Conservation (phyloP, 2,888 invertebrate genomes). For the Acleris cristana region DNA sequence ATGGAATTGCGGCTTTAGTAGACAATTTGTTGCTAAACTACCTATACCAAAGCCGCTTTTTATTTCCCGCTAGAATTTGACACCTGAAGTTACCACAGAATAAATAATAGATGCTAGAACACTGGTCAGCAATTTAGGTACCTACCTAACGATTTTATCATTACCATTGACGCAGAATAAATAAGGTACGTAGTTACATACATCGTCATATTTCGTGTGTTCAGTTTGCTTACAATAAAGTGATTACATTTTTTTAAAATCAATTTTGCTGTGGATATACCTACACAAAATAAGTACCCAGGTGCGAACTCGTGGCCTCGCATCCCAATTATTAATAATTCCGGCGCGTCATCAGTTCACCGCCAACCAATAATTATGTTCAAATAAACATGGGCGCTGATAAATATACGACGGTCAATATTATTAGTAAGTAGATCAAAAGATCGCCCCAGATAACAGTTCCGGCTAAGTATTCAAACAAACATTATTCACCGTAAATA, state of each 20-base stretch:
- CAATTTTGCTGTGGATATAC: neutral
- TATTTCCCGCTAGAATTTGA: too few relatives aligned
- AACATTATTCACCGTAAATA: conserved; percentile 3
- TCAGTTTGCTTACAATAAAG: neutral
- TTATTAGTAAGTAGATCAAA: conserved; percentile 69
- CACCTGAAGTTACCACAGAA: too few relatives aligned
- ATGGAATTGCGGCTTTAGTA: too few relatives aligned
- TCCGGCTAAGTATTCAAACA: conserved; percentile 40
- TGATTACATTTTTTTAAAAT: neutral
- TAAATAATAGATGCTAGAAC: too few relatives aligned
- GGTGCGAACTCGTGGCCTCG: conserved; percentile 10
- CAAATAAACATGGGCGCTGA: conserved; percentile 45
- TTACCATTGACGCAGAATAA: neutral
- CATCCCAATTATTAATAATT: conserved; percentile 24
- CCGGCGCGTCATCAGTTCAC: conserved; percentile 25
- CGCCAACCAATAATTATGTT: conserved; percentile 20
- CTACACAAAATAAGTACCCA: neutral
- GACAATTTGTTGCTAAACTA: too few relatives aligned
- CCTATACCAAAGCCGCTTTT: too few relatives aligned
- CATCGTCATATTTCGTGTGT: neutral
- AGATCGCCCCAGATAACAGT: conserved; percentile 43
- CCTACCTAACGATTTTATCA: neutral
- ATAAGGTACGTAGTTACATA: neutral
- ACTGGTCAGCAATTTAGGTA: too few relatives aligned
- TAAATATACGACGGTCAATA: conserved; percentile 63